Percentiles rank a stretch among this genome's conserved stretches.
These are phyloP conservation scores for Zophobas atratus DNA, from an alignment of 1,140 invertebrate species.

Conservation along the genomic window DNA sequence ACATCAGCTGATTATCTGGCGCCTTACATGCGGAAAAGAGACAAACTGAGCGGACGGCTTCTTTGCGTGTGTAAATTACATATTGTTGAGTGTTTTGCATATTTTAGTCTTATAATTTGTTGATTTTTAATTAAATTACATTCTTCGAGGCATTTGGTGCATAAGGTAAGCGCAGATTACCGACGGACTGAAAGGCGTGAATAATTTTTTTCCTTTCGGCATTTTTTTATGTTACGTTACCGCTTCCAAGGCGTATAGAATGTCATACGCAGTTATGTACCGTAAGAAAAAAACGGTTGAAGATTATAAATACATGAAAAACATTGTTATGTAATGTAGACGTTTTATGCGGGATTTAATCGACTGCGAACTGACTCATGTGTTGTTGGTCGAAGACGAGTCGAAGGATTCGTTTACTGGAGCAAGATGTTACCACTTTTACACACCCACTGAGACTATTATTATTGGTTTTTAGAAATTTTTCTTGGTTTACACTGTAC, in stretches of 20 bases:
- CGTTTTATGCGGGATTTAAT: too few species aligned
- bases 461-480: too few species aligned
- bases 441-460: too few species aligned
- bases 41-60: constrained; percentile 31
- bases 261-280: constrained; percentile 14
- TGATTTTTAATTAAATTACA: constrained; percentile 37
- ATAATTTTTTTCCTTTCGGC: constrained; percentile 32
- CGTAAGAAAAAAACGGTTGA: constrained; percentile 11
- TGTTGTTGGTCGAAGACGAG: too few species aligned
- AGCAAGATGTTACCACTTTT: too few species aligned
- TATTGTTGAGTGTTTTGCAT: constrained; percentile 40
- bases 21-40: constrained; percentile 48
- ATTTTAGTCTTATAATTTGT: constrained; percentile 22
- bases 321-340: not conserved
- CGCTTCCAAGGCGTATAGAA: not conserved
- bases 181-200: constrained; percentile 14
- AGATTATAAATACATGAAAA: not conserved
- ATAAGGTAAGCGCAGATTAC: not conserved
- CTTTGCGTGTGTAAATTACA: constrained; percentile 37
- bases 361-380: too few species aligned
- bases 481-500: too few species aligned
- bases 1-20: constrained; percentile 55
- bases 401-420: too few species aligned
- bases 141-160: constrained; percentile 1
- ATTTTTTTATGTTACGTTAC: not conserved